Conservation (phyloP, 1,140 invertebrate species). For the Bombus ignitus region DNA sequence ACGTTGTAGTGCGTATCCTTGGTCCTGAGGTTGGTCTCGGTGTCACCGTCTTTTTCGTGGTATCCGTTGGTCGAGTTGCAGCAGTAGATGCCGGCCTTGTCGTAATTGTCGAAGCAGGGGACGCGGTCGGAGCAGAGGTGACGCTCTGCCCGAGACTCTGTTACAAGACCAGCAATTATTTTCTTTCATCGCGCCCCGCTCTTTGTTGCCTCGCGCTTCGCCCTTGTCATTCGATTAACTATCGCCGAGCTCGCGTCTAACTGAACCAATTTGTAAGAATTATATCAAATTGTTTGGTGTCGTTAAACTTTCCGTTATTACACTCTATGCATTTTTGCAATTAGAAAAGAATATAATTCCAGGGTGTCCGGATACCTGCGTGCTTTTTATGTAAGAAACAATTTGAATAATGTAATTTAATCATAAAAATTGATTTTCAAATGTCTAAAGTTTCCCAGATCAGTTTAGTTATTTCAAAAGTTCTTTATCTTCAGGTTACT, state of each 20-base stretch:
- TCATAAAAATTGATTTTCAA: no score
- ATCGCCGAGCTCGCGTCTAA: background rate
- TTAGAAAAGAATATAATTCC: background rate
- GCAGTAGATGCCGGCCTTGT: slow-evolving; percentile 17
- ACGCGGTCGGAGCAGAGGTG: slow-evolving; percentile 20
- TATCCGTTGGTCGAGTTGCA: slow-evolving; percentile 10
- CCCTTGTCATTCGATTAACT: background rate
- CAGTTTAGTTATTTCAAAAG: no score
- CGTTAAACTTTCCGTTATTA: no score
- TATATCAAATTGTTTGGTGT: background rate
- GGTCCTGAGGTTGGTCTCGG: slow-evolving; percentile 57
- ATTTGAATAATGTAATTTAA: no score
- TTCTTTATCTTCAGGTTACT: no score
- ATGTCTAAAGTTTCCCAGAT: no score
- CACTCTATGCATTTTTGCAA: background rate
- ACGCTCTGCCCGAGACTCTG: slow-evolving; percentile 44
- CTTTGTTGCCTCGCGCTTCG: slow-evolving; percentile 25
- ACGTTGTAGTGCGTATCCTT: slow-evolving; percentile 53
- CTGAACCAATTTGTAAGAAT: background rate
- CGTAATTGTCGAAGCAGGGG: slow-evolving; percentile 46
- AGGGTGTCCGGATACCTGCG: no score
- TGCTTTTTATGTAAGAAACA: no score
- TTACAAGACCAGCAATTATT: slow-evolving; percentile 49
- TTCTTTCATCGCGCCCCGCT: slow-evolving; percentile 10
- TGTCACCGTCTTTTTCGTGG: slow-evolving; percentile 63